Evolutionary conservation across 2,888 invertebrate genomes (phyloP).

Genomic region (Drosophila rubida): DNA sequence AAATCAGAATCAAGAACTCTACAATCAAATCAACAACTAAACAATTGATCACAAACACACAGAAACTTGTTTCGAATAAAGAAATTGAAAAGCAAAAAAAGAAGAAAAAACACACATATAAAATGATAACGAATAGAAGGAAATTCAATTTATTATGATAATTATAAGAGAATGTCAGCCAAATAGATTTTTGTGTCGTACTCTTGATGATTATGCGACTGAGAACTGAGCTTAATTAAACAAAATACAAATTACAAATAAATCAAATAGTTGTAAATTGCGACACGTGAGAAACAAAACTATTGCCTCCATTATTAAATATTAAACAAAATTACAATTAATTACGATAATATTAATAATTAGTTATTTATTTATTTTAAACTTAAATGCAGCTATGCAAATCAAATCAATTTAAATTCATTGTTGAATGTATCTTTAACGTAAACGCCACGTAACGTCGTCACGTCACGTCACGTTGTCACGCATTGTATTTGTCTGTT

Average conservation of each 20-base stretch:
- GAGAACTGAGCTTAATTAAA: constrained; percentile 54
- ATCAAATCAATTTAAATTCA: constrained; percentile 26
- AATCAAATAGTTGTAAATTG: constrained; percentile 19
- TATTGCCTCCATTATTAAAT: constrained; percentile 22
- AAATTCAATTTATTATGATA: not conserved
- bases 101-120: not conserved
- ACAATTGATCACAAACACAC: not conserved
- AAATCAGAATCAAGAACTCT: not conserved
- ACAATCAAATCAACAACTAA: not conserved
- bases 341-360: constrained; percentile 8
- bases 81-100: not conserved
- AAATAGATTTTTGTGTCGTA: constrained; percentile 18
- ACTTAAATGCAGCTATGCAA: constrained; percentile 2
- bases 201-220: constrained; percentile 35
- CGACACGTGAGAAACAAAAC: constrained; percentile 9
- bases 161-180: constrained; percentile 12
- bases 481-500: constrained; percentile 33
- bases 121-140: not conserved
- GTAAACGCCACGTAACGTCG: constrained; percentile 1
- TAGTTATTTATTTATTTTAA: constrained; percentile 11
- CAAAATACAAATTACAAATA: constrained; percentile 19
- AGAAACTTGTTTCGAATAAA: not conserved
- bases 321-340: not conserved
- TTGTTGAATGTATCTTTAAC: constrained; percentile 27
- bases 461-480: constrained; percentile 26